Base-by-base conservation (phyloP, 2,797 vertebrate species). In the Artibeus lituratus region DNA sequence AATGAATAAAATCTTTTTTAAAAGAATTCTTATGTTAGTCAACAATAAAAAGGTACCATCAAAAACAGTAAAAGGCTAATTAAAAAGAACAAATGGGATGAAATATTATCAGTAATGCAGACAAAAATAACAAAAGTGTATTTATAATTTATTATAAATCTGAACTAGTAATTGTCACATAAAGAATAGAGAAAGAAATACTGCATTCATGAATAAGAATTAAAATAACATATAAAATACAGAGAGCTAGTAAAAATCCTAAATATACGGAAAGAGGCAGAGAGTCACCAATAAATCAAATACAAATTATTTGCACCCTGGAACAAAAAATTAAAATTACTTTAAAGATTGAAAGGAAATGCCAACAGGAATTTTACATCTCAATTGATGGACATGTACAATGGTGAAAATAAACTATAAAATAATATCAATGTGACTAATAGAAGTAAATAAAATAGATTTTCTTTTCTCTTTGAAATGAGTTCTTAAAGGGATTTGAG, bases 281-380 rank as follows among this genome's bases (percentile, higher is more conserved):
- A 91, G 35, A 55, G 76, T 94, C 65, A 69, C 0, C 2, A 74
- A 65, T 24, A 53, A 74, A 69, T 69, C 26, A 70, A 76, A 42
- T 57, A 73, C n/a, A 77, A 91, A 72, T 77, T 32, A 62, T 77
- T 93, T 90, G 16, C 21, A 72, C 22, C 62, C 29, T 76, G 0
- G 26, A 94, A 77, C 22, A 94, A 93, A 86, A 85, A 91, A 74
- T 67, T 67, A 77, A 89, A 94, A 80, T 92, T 55, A 39, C 1
- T 67, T 32, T 72, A 62, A 78, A 70, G 44, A 87, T 10, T 94
- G 44, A 94, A 90, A 86, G n/a, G 3, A 57, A 22, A 72, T 37
- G 11, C 26, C n/a, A 65, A 65, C 1, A 70, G 10, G 15, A 76
- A 87, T 72, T 94, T 95, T 47, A 87, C 72, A 90, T 83, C 26